Evolutionary conservation across 2,888 invertebrate genomes (phyloP).

Genomic region (Dryomyza anilis): DNA sequence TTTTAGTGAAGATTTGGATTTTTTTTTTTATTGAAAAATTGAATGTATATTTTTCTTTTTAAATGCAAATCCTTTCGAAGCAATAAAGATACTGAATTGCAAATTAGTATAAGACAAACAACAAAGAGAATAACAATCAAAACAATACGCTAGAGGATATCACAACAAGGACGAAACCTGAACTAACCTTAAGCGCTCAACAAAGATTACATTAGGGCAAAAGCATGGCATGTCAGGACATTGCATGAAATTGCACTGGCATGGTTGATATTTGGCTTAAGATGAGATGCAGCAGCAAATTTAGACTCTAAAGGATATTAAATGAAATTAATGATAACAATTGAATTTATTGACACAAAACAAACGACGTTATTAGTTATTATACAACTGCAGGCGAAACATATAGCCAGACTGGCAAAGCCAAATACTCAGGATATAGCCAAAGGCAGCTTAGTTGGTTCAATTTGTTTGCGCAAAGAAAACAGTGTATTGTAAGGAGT

Average conservation of each 20-base stretch:
- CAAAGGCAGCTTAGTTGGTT: not conserved
- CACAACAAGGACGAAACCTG: not conserved
- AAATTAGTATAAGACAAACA: not conserved
- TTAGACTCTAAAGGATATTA: not conserved
- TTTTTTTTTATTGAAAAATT: not conserved
- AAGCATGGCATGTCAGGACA: no score
- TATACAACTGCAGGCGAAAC: not conserved
- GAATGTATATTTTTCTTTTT: not conserved
- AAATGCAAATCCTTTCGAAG: not conserved
- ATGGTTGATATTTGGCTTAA: not conserved
- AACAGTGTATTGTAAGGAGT: not conserved
- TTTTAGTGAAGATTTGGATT: no score
- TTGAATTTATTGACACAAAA: constrained; percentile 10
- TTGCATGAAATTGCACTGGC: no score
- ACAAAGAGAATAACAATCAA: not conserved
- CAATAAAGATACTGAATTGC: not conserved
- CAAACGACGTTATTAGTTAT: not conserved
- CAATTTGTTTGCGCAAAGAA: not conserved
- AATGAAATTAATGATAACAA: not conserved
- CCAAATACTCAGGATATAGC: not conserved
- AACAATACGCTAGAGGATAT: not conserved
- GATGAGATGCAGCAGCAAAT: not conserved
- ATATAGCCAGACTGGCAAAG: not conserved
- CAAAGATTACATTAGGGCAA: no score
- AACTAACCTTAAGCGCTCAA: no score